phyloP scores from a whole-genome alignment of 2,113 vertebrate genomes.

The Cyprinodon brontotheroides region DNA sequence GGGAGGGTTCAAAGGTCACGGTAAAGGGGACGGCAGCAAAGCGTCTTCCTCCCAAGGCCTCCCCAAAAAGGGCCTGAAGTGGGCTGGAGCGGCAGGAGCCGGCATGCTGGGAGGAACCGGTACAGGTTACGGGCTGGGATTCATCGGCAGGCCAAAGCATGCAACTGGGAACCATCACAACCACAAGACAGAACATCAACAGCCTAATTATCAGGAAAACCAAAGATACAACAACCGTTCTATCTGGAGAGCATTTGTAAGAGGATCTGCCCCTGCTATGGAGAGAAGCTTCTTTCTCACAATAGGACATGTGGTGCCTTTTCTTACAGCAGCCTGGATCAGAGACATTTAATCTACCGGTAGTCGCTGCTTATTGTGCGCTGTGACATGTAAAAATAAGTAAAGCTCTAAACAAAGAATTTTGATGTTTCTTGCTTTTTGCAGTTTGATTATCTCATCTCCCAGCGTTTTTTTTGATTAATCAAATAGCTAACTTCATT shows the following conservation, averaged over 20 bases:
- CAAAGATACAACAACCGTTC: constrained; percentile 52
- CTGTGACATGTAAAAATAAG: not conserved
- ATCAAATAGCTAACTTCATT: not conserved
- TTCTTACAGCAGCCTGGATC: constrained; percentile 60
- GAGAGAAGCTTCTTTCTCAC: constrained; percentile 23
- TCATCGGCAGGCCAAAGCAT: constrained; percentile 62
- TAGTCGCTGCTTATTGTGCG: not conserved
- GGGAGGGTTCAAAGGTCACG: constrained; percentile 27
- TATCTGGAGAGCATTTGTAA: constrained; percentile 44
- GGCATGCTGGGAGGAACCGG: constrained; percentile 75
- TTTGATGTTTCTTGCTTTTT: not conserved
- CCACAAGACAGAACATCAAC: constrained; percentile 32
- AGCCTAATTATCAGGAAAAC: constrained; percentile 22
- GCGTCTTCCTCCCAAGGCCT: constrained; percentile 51
- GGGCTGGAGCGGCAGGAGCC: constrained; percentile 73
- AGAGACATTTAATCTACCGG: constrained; percentile 37
- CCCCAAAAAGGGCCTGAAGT: constrained; percentile 71
- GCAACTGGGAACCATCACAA: constrained; percentile 28
- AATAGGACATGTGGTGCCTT: constrained; percentile 52
- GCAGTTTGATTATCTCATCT: not conserved
- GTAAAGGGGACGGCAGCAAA: constrained; percentile 45
- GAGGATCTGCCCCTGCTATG: constrained; percentile 34
- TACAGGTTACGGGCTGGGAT: constrained; percentile 72
- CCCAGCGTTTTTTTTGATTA: not conserved
- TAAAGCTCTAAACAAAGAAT: constrained; percentile 27